phyloP scores from a whole-genome alignment of 1,140 invertebrate genomes.

The Scaptodrosophila lebanonensis region DNA sequence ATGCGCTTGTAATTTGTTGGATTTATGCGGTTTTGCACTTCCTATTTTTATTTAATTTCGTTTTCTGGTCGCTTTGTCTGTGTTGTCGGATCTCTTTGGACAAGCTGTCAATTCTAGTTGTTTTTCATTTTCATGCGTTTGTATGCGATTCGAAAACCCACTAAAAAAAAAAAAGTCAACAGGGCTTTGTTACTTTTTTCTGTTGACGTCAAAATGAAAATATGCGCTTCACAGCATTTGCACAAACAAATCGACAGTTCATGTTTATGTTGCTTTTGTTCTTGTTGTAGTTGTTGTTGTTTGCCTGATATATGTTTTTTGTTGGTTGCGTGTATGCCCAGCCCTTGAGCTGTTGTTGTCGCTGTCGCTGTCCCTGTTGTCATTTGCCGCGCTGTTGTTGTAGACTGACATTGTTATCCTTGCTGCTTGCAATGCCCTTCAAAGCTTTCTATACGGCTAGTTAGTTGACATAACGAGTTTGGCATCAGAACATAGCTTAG shows the following conservation, averaged over 20 bases:
- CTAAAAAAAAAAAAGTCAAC: too few relatives aligned
- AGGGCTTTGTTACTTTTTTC: slow-evolving; percentile 23
- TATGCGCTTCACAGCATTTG: slow-evolving; percentile 62
- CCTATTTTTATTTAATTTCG: slow-evolving; percentile 18
- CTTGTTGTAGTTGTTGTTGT: slow-evolving; percentile 13
- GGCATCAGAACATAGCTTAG: too few relatives aligned
- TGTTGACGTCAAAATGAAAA: slow-evolving; percentile 67
- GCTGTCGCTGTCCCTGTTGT: slow-evolving; percentile 61
- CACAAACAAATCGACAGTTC: slow-evolving; percentile 67
- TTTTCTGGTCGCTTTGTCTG: not conserved
- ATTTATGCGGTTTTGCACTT: slow-evolving; percentile 66
- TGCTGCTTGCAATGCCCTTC: slow-evolving; percentile 33
- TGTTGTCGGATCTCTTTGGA: slow-evolving; percentile 22
- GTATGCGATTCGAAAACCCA: too few relatives aligned
- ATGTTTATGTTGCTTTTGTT: not conserved
- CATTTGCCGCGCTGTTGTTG: slow-evolving; percentile 63
- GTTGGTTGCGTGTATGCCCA: slow-evolving; percentile 14
- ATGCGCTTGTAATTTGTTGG: slow-evolving; percentile 55
- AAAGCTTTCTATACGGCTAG: slow-evolving; percentile 6
- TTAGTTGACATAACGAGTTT: too few relatives aligned
- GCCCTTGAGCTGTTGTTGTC: too few relatives aligned
- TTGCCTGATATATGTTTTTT: slow-evolving; percentile 20
- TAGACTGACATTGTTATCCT: slow-evolving; percentile 67
- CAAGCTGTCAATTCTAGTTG: slow-evolving; percentile 71
- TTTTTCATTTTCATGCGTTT: slow-evolving; percentile 44